Evolutionary conservation across 1,140 invertebrate species (phyloP), one percentile per base, ranked within the genome.

Genomic region (Drosophila takahashii): DNA sequence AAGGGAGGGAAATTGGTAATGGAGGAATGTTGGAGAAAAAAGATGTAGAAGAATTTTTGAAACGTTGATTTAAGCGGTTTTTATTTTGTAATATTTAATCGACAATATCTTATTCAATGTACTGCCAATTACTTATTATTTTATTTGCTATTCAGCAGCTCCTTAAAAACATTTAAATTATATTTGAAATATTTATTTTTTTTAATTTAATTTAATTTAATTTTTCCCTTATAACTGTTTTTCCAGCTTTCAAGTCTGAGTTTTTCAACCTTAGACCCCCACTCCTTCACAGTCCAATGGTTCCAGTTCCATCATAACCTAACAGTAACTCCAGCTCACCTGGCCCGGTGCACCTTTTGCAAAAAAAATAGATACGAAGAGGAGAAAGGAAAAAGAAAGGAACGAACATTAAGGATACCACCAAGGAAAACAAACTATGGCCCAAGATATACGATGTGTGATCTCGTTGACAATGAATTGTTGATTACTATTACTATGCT

Each of bases 381-480:
- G 18, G n/a, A 39, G 11, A 27, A 22, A 37, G 47, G 6, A 39
- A 39, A 22, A 53, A 61, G 65, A 57, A 66, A 39, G 37, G 22
- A 47, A 45, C 44, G 37, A 56, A 37, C 47, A 60, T 58, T 50
- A 53, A 60, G 52, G 77, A 89, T 66, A 58, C 62, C 71, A 90
- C 58, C 62, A 85, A 90, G 69, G 67, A 81, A 80, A 79, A 90
- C 79, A 81, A 90, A 81, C 86, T 71, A 51, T 65, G 51, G 61
- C 62, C 57, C 71, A 79, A 75, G 86, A 90, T 90, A 90, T 89
- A 90, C 75, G 90, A 91, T 91, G 90, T 91, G 90, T 91, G 86
- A 91, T 91, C 72, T 85, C 84, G 90, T 90, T 91, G 90, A 91
- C 90, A 91, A 91, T 90, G 81, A 91, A 90, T 80, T 78, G 76